A percentile compares a stretch with the other conserved stretches of the same genome.
Evolutionary conservation across 2,888 invertebrate genomes (phyloP).

Genomic region (Leucophenga maculata): DNA sequence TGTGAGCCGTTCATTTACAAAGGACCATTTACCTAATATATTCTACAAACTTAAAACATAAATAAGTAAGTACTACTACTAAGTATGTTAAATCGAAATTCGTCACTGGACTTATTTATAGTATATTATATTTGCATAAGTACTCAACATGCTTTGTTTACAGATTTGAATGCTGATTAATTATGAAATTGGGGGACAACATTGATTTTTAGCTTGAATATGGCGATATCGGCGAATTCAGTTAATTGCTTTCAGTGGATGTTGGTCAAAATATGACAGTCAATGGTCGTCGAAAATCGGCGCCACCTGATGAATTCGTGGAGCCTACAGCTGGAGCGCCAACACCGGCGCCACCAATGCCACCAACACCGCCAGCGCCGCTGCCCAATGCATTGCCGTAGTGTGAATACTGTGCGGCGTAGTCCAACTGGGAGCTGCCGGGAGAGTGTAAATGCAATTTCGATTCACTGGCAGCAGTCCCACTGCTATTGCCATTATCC

Average conservation of each 20-base stretch:
- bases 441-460: conserved; percentile 70
- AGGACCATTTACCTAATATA: neutral
- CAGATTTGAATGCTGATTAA: conserved; percentile 16
- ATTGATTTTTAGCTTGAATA: conserved; percentile 40
- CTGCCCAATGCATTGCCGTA: conserved; percentile 56
- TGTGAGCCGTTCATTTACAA: too few relatives aligned
- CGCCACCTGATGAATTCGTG: conserved; percentile 46
- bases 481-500: conserved; percentile 57
- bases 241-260: conserved; percentile 67
- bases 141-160: neutral
- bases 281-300: conserved; percentile 71
- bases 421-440: conserved; percentile 69
- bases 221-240: conserved; percentile 68
- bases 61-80: neutral
- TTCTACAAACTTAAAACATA: conserved; percentile 4
- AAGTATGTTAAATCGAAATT: neutral
- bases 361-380: conserved; percentile 39
- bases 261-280: conserved; percentile 73
- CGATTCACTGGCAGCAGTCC: conserved; percentile 48
- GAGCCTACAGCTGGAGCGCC: conserved; percentile 34
- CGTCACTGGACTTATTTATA: too few relatives aligned
- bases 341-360: conserved; percentile 37
- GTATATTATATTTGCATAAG: too few relatives aligned
- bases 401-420: conserved; percentile 67
- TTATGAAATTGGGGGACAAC: neutral